phyloP scores from a whole-genome alignment of 1,140 invertebrate genomes.

The Papilio polytes region DNA sequence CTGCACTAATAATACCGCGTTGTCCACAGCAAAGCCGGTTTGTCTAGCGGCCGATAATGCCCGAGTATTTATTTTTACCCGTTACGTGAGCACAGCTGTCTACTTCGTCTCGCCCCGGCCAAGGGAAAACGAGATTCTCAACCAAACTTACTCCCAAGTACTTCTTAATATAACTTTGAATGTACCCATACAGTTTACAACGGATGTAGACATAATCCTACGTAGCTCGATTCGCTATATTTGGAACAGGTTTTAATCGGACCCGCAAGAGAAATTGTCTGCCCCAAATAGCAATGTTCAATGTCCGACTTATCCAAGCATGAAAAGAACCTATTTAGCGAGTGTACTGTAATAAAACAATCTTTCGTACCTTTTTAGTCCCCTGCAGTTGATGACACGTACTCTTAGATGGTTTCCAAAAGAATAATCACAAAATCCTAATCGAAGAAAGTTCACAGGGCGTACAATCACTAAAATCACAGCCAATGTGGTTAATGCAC shows the following conservation, averaged over 20 bases:
- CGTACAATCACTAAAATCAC: conserved; percentile 79
- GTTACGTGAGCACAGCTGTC: conserved; percentile 81
- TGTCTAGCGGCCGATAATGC: conserved; percentile 78
- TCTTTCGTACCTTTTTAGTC: conserved; percentile 67
- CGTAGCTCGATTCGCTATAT: conserved; percentile 65
- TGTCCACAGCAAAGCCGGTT: conserved; percentile 75
- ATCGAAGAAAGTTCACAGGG: conserved; percentile 71
- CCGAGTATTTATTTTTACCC: conserved; percentile 82
- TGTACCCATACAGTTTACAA: conserved; percentile 45
- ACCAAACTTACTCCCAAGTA: conserved; percentile 62
- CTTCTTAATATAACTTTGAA: conserved; percentile 63
- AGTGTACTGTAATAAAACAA: conserved; percentile 48
- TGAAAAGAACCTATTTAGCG: conserved; percentile 45
- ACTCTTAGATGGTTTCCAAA: conserved; percentile 65
- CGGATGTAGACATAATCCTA: conserved; percentile 40
- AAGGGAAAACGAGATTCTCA: conserved; percentile 76
- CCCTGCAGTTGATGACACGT: conserved; percentile 53
- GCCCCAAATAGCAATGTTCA: conserved; percentile 60
- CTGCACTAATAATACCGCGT: conserved; percentile 74
- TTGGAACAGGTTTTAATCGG: conserved; percentile 70
- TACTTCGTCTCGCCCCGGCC: conserved; percentile 73
- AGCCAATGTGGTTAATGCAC: conserved; percentile 76
- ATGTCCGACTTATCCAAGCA: conserved; percentile 43
- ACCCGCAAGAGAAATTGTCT: conserved; percentile 62
- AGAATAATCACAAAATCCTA: conserved; percentile 76